Base-by-base conservation (phyloP, 2,888 invertebrate genomes). In the Mycalesis mineus region DNA sequence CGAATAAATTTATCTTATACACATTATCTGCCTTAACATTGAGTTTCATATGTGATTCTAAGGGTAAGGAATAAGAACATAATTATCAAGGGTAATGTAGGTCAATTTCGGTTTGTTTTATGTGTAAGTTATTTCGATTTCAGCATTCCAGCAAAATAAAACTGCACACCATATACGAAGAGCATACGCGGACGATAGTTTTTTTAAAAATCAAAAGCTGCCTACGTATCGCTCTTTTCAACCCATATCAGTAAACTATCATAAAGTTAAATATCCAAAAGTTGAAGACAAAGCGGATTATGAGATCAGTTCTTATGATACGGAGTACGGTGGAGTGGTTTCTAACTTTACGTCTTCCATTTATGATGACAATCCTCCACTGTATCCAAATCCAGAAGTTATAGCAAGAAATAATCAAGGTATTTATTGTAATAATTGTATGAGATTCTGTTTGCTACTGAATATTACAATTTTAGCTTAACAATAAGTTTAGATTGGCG, bases 311-410 rank as follows among this genome's bases (percentile, higher is more conserved):
- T 82, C 88, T 0, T 89, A 88, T 39, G 89, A 89, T 49, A 75
- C 85, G 0, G 89, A 88, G 55, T 89, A 89, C 53, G 87, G 87
- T n/a, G 88, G 79, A 7, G 85, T 89, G 14, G 84, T 88, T 0
- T 87, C 89, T 0, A 90, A 90, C 64, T 89, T 90, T 52, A 90
- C 88, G 53, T 87, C 88, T 65, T 85, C 89, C 57, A 84, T 89
- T 66, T 90, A 90, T 57, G 90, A 90, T 64, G 89, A 89, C 56
- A 90, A 87, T 60, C 87, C 88, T 3, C 88, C 82, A 50, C 62
- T 90, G 17, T 90, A 90, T 65, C 90, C 90, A 1, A 90, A 90
- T 61, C 90, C 90, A 0, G 90, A 90, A 59, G 71, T 81, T 55
- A 69, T 90, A 53, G 68, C 82, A n/a, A 75, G 77, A 45, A 83